phyloP scores from a whole-genome alignment of 2,797 vertebrate genomes.

The Vultur gryphus region DNA sequence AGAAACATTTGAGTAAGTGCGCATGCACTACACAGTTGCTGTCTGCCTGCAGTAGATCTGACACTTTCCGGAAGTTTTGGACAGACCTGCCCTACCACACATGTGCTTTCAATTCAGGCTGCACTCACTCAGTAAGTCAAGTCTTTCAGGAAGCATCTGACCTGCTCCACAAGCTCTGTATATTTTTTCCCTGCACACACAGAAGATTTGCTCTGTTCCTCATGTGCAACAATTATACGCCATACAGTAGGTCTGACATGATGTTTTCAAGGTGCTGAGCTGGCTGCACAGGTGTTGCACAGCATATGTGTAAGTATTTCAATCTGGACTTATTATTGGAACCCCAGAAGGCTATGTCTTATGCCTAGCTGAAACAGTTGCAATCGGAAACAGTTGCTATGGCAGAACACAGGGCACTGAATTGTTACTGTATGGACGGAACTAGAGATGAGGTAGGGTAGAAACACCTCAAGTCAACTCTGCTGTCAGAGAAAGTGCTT shows the following conservation, averaged over 20 bases:
- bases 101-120: background rate
- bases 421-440: background rate
- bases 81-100: background rate
- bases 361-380: background rate
- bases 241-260: background rate
- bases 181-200: background rate
- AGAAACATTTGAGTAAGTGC: background rate
- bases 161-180: background rate
- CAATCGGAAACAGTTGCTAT: background rate
- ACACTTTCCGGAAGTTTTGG: background rate
- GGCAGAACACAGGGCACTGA: background rate
- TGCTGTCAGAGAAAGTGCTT: background rate
- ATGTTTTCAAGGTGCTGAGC: background rate
- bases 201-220: background rate
- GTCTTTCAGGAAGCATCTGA: conserved; percentile 4
- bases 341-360: background rate
- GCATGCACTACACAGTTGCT: background rate
- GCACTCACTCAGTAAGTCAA: background rate
- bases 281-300: background rate
- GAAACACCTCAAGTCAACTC: background rate
- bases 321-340: background rate
- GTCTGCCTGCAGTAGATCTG: background rate
- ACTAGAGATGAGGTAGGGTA: background rate
- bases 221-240: background rate
- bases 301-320: background rate